These are phyloP conservation scores for Synaphobranchus kaupii DNA, from an alignment of 2,797 vertebrate species.

Conservation along the genomic window DNA sequence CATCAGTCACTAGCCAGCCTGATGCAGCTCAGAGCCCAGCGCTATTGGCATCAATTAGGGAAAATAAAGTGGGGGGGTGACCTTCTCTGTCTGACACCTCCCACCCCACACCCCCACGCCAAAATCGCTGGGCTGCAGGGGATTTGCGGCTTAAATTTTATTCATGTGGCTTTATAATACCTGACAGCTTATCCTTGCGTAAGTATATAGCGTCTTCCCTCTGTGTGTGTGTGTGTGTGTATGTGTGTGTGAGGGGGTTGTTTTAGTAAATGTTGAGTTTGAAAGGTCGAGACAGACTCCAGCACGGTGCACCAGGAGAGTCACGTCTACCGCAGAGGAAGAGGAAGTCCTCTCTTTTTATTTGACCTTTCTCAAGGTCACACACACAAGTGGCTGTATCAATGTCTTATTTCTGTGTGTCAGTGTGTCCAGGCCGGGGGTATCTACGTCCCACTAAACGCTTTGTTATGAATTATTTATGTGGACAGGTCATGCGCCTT, in stretches of 20 bases:
- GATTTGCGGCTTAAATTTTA: conserved; percentile 84
- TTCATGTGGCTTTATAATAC: conserved; percentile 82
- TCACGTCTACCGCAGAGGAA: neutral
- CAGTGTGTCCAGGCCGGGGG: neutral
- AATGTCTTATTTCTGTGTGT: neutral
- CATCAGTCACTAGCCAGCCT: conserved; percentile 80
- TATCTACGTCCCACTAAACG: neutral
- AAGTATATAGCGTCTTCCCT: conserved; percentile 67
- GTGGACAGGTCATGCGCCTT: neutral
- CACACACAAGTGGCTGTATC: neutral
- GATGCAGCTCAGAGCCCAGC: conserved; percentile 76
- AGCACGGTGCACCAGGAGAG: neutral
- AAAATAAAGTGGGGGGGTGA: conserved; percentile 94
- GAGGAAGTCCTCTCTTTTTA: neutral
- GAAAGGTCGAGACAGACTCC: neutral
- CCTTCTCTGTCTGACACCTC: conserved; percentile 90
- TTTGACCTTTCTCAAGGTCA: conserved; percentile 1
- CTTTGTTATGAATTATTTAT: neutral
- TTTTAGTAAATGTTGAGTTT: neutral
- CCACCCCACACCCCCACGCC: conserved; percentile 76
- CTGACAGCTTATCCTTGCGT: conserved; percentile 83
- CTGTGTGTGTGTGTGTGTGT: conserved; percentile 30
- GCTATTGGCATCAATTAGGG: conserved; percentile 94
- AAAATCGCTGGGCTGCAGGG: conserved; percentile 84
- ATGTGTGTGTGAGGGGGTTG: conserved; percentile 22